Evolutionary conservation across 1,140 invertebrate species (phyloP).

Genomic region (Potamilus streckersoni): DNA sequence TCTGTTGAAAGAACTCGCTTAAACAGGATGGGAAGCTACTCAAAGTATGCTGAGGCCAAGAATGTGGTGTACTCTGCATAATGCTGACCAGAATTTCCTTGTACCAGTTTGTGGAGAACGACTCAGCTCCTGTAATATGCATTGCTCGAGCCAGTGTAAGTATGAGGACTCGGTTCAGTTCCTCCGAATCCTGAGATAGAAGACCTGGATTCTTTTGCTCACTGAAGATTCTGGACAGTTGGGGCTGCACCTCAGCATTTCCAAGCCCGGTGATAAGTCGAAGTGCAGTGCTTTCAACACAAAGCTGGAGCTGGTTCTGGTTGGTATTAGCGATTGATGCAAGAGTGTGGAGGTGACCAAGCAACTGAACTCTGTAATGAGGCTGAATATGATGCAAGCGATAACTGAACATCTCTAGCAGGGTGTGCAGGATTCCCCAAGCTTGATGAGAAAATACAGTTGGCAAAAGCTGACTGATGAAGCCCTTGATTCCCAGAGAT

Average conservation of each 20-base stretch:
- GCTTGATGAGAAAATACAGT: conserved; percentile 92
- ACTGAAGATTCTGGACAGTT: conserved; percentile 83
- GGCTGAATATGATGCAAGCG: conserved; percentile 96
- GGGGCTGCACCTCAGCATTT: conserved; percentile 89
- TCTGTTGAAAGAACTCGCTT: conserved; percentile 84
- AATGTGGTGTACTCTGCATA: conserved; percentile 93
- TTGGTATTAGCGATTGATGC: conserved; percentile 92
- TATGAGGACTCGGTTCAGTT: conserved; percentile 91
- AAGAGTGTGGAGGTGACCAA: conserved; percentile 88
- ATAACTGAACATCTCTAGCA: conserved; percentile 97
- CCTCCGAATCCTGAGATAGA: conserved; percentile 93
- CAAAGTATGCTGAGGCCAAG: conserved; percentile 92
- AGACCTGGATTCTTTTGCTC: conserved; percentile 84
- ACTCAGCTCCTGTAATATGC: conserved; percentile 86
- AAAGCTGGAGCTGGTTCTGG: conserved; percentile 93
- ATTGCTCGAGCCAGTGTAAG: conserved; percentile 93
- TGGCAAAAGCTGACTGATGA: conserved; percentile 91
- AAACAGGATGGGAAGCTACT: conserved; percentile 90
- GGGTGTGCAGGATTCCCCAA: conserved; percentile 93
- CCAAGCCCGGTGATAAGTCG: conserved; percentile 91
- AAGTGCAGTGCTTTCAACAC: conserved; percentile 93
- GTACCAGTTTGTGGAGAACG: conserved; percentile 84
- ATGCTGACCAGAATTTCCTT: conserved; percentile 90
- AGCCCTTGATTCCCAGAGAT: conserved; percentile 95
- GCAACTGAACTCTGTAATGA: conserved; percentile 90